Percentiles rank a stretch among this genome's conserved stretches.
Evolutionary conservation across 2,888 invertebrate genomes (phyloP).

Genomic region (Halictus ligatus): DNA sequence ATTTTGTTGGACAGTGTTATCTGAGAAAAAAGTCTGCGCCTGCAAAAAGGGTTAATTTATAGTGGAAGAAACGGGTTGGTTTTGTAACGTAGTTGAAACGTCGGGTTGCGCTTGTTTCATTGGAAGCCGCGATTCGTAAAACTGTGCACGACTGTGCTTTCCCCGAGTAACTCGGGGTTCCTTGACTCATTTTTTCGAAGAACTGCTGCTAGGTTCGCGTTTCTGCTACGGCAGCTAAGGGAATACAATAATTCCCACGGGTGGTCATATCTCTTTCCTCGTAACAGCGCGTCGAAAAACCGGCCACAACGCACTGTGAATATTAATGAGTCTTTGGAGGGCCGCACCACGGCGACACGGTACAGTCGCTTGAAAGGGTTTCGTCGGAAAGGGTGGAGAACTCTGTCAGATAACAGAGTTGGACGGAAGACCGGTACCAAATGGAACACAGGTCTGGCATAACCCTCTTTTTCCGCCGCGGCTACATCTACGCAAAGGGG

Average conservation of each 20-base stretch:
- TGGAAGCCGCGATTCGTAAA: neutral
- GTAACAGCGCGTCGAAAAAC: constrained; percentile 81
- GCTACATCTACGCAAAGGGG: constrained; percentile 6
- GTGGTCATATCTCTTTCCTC: constrained; percentile 80
- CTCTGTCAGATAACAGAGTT: constrained; percentile 43
- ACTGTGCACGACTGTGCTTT: neutral
- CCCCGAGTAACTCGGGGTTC: neutral
- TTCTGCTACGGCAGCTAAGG: constrained; percentile 62
- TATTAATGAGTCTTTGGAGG: constrained; percentile 77
- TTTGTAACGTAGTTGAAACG: neutral
- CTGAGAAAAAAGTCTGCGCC: neutral
- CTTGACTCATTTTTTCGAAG: constrained; percentile 32
- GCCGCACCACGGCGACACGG: constrained; percentile 33
- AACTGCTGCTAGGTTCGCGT: constrained; percentile 50
- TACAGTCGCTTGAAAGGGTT: constrained; percentile 47
- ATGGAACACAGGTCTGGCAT: constrained; percentile 69
- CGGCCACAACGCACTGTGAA: constrained; percentile 79
- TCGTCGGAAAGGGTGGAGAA: constrained; percentile 36
- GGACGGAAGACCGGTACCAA: constrained; percentile 27
- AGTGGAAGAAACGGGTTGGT: neutral
- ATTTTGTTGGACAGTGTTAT: too few species aligned
- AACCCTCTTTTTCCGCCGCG: constrained; percentile 65
- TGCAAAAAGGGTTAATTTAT: neutral
- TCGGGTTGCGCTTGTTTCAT: neutral
- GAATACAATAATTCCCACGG: constrained; percentile 78